Evolutionary conservation across 2,797 vertebrate genomes (phyloP), one percentile per base, ranked within the genome.

Genomic region (Acanthopagrus latus): DNA sequence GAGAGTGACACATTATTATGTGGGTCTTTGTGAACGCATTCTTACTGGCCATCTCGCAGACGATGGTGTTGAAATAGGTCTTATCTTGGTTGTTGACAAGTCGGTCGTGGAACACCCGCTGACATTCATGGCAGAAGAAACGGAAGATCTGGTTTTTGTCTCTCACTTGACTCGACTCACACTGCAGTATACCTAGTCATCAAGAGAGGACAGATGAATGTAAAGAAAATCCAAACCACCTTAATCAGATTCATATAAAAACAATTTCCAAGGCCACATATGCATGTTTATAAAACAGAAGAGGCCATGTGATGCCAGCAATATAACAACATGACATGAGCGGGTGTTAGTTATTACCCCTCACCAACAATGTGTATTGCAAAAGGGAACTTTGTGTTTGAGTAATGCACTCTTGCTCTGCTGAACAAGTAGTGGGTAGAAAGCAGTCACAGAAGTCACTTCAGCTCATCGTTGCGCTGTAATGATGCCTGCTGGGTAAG

Each of bases 61-160:
- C 67, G 76, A 97, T 96, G 71, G 74, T 76, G 88, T 97, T 93
- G 83, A 97, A 97, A 89, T 96, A 96, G 38, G 89, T 89, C 60
- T 97, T 97, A 80, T 97, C 96, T 86, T 96, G 93, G 44, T 67
- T 96, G 89, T 96, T 96, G 88, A 97, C 97, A 58, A 97, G 93
- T 6, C 96, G 93, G 72, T 97, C 95, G 0, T 96, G 95, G 87
- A 97, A 97, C 25, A 97, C 95, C 29, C 96, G 94, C 89, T 96
- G 96, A 85, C 96, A 96, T 83, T 98, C 95, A 3, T 97, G 96
- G 83, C 96, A 97, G 89, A 96, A 95, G 20, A 97, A 92, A 78
- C 95, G 94, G 87, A 98, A 97, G 74, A 97, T 94, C 78, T 97
- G 95, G 1, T 82, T 92, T 86, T 96, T 93, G 64, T 96, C 95